phyloP scores from a whole-genome alignment of 2,113 vertebrate species.

The Spea multiplicata region DNA sequence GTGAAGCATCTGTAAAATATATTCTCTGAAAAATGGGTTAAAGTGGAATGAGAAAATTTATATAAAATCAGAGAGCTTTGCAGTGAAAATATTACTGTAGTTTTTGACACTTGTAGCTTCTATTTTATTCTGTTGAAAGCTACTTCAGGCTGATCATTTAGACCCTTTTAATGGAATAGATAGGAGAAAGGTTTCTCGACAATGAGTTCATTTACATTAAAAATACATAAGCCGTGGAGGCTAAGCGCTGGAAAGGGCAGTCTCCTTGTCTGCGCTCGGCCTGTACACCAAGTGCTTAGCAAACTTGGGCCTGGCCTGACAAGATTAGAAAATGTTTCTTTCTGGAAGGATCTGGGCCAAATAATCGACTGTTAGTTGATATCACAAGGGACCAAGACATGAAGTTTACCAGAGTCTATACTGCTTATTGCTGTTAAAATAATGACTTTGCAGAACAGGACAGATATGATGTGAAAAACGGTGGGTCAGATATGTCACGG shows the following conservation, averaged over 20 bases:
- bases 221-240: slow-evolving; percentile 1
- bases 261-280: background rate
- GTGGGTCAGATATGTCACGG: no score
- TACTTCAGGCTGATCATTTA: background rate
- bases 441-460: no score
- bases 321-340: background rate
- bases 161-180: background rate
- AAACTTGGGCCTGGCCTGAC: background rate
- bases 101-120: background rate
- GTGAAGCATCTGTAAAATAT: background rate
- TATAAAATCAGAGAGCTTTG: background rate
- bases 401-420: no score
- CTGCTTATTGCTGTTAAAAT: no score
- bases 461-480: no score
- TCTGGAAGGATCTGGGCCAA: background rate
- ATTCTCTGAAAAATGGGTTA: background rate
- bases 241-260: background rate
- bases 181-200: background rate
- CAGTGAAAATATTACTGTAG: background rate
- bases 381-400: no score
- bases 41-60: background rate
- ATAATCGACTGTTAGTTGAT: no score
- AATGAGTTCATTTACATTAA: slow-evolving; percentile 4
- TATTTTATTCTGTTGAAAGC: background rate
- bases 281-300: background rate